phyloP scores from a whole-genome alignment of 1,140 invertebrate species.

The Drosophila auraria region DNA sequence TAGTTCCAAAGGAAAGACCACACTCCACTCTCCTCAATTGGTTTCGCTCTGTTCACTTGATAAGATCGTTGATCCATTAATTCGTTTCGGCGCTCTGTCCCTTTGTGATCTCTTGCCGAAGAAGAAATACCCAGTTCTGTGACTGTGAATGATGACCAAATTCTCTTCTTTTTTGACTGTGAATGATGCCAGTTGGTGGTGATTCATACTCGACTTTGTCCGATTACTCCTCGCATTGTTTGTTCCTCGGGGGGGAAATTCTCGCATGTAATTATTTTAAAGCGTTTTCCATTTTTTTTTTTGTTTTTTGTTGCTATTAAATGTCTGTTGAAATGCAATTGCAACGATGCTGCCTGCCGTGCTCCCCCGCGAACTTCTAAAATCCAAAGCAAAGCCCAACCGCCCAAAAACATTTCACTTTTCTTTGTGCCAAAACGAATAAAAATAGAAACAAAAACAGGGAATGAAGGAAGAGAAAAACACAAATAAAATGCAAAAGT shows the following conservation, averaged over 20 bases:
- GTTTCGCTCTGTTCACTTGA: conserved; percentile 30
- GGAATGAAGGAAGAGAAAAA: conserved; percentile 7
- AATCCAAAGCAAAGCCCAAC: conserved; percentile 37
- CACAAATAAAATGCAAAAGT: conserved; percentile 72
- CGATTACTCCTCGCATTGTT: conserved; percentile 14
- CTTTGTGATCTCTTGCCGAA: conserved; percentile 28
- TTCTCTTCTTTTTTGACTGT: conserved; percentile 18
- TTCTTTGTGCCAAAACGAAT: conserved; percentile 67
- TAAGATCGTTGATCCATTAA: conserved; percentile 46
- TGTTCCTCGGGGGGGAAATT: conserved; percentile 28
- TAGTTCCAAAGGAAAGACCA: conserved; percentile 3
- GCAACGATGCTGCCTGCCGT: conserved; percentile 21
- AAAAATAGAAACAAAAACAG: conserved; percentile 35
- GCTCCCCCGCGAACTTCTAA: conserved; percentile 32
- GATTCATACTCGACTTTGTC: conserved; percentile 35
- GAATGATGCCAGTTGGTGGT: conserved; percentile 46
- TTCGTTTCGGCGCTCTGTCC: conserved; percentile 36
- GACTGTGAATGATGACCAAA: conserved; percentile 42
- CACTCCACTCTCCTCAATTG: conserved; percentile 29
- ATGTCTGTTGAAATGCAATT: conserved; percentile 62
- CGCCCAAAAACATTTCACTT: conserved; percentile 73
- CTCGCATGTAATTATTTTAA: conserved; percentile 64
- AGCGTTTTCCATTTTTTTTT: conserved; percentile 44
- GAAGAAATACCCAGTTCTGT: conserved; percentile 2
- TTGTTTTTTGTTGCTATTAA: conserved; percentile 25